Evolutionary conservation across 2,113 vertebrate genomes (phyloP), one percentile per base, ranked within the genome.

Genomic region (Chlamydotis undulata): DNA sequence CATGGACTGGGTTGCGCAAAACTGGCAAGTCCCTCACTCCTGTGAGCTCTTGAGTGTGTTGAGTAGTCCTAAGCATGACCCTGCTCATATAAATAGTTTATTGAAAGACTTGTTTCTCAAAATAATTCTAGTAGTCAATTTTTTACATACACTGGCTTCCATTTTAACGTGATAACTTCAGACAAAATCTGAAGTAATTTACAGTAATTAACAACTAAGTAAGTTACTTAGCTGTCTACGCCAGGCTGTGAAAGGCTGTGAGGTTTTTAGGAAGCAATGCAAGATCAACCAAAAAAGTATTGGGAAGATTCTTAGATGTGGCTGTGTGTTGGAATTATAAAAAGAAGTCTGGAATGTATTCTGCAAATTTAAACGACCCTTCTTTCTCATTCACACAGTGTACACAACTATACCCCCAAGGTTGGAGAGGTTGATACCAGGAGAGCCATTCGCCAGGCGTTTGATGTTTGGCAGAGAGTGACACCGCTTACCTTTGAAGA

Each of bases 391-490:
- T 95, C 70, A 35, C 31, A 14, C 98, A 99, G 99, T 94, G 99
- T 99, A 59, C 99, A 99, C 92, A 99, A 99, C 98, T 99, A 99
- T 89, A 99, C 99, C 18, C 99, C 99, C 41, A 99, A 99, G 84
- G 99, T 99, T 77, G 99, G 99, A 4, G 99, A 99, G 98, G 98
- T 99, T 52, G 99, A 99, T 89, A 99, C 99, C 0, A 98, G 99
- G 97, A 98, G 98, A 96, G 99, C 99, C n/a, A 99, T 99, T 87
- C 98, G 99, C 50, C 99, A 99, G 92, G 99, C 99, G n/a, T 99
- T 99, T 55, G 99, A 99, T 90, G 99, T 99, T 83, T 99, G 99
- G 99, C 99, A 99, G 98, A 98, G 98, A 10, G 99, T 99, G 95
- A 99, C 99, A 5, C 99, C 99, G 2, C 98, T 99, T 87, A 99